A percentile compares a stretch with the other conserved stretches of the same genome.
phyloP scores from a whole-genome alignment of 2,113 vertebrate genomes.

The Corythornis madagascariensis region DNA sequence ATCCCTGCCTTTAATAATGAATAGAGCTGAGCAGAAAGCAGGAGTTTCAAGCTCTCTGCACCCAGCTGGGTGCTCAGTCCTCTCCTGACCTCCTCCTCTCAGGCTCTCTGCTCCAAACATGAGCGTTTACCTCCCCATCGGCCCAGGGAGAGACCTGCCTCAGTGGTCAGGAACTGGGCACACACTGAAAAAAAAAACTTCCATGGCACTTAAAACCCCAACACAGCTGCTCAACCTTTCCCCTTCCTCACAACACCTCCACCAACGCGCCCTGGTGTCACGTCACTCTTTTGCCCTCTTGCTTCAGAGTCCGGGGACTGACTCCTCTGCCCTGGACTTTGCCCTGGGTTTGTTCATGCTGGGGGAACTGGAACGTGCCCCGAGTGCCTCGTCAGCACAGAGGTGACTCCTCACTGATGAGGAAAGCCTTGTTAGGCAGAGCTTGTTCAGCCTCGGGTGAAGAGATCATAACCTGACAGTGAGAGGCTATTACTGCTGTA shows the following conservation, averaged over 20 bases:
- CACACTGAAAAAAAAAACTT: accelerated
- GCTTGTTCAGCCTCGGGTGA: accelerated
- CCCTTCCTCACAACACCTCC: neutral
- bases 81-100: neutral
- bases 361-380: neutral
- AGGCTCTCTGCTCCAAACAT: neutral
- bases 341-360: neutral
- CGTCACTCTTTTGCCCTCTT: neutral
- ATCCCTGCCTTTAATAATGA: neutral
- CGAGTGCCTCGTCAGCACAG: accelerated
- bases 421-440: neutral
- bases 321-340: neutral
- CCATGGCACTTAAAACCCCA: accelerated
- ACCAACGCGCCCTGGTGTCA: accelerated
- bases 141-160: neutral
- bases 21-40: accelerated
- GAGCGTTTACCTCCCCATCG: accelerated
- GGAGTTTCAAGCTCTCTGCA: neutral
- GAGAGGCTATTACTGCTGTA: neutral
- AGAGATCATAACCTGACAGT: neutral
- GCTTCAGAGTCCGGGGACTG: neutral
- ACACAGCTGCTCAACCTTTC: neutral
- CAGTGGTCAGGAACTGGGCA: accelerated
- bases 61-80: neutral
- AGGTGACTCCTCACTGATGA: accelerated